Evolutionary conservation across 2,113 vertebrate genomes (phyloP), one percentile per base, ranked within the genome.

Genomic region (Chloropsis cyanopogon): DNA sequence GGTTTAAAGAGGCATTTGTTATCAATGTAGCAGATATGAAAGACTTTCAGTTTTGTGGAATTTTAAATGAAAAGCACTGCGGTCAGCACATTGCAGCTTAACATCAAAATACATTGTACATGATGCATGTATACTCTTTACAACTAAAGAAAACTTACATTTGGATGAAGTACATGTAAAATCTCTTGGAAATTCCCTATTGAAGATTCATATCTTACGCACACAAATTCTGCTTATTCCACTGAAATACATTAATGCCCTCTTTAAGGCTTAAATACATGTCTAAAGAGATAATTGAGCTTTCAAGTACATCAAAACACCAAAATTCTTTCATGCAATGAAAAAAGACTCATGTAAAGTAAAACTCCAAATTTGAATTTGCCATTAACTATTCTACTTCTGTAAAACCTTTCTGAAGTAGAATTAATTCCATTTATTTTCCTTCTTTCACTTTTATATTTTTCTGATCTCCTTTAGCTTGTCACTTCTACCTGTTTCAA

Each of bases 1-100:
- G 56, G 53, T 86, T 97, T 95, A 92, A 97, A 81, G 87, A 92
- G 59, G 37, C 54, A 92, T 92, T 94, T 56, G 35, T 93, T 96
- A 94, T 87, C 78, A 60, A 37, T 76, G 64, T 83, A 95, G 97
- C 22, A 52, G 59, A 86, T 81, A 96, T 28, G 50, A 73, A 93
- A 89, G 85, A 60, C 57, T 86, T 96, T 94, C 46, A 59, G 37
- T 76, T 95, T 89, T n/a, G 11, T 56, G 82, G 37, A 78, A 88
- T 83, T 90, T 90, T 76, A 96, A 94, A 90, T 86, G 72, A 94
- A 93, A 87, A 49, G 17, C 26, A 54, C 8, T 88, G 24, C 75
- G n/a, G 52, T 89, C 44, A 72, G 83, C 52, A 71, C 9, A 53
- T 2, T 71, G 65, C 8, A 79, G 53, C 39, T 95, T 50, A 59